These are phyloP conservation scores for Halcyon smyrnensis DNA, from an alignment of 2,797 vertebrate genomes.

Conservation along the genomic window DNA sequence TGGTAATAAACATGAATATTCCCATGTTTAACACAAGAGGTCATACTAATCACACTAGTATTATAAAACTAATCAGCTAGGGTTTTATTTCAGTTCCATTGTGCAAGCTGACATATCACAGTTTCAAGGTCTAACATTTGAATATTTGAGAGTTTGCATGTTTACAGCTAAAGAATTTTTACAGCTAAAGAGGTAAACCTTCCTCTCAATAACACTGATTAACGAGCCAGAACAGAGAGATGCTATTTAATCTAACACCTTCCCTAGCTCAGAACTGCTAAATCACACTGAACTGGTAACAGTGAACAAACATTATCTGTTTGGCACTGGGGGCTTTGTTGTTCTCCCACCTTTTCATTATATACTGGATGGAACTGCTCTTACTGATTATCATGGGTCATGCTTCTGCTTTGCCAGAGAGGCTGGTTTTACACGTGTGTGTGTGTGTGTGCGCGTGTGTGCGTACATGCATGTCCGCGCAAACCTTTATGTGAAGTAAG, in stretches of 20 bases:
- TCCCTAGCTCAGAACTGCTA: not conserved
- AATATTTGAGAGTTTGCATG: not conserved
- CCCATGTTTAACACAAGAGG: slow-evolving; percentile 76
- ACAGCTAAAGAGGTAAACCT: not conserved
- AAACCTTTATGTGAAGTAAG: not conserved
- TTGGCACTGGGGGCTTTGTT: not conserved
- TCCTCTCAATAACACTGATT: not conserved
- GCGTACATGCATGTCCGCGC: rapidly evolving
- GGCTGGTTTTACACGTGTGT: rapidly evolving
- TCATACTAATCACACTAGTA: slow-evolving; percentile 69
- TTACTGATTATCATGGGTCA: not conserved
- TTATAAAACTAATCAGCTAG: slow-evolving; percentile 2
- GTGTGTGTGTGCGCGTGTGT: no score
- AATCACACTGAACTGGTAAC: not conserved
- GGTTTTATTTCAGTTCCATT: slow-evolving; percentile 4
- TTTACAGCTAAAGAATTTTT: no score
- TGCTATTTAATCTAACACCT: not conserved
- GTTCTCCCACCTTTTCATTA: not conserved
- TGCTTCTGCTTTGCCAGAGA: not conserved
- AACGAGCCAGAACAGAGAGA: not conserved
- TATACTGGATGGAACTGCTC: not conserved
- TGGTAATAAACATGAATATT: slow-evolving; percentile 40
- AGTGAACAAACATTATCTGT: not conserved
- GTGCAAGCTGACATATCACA: not conserved
- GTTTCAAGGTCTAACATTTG: not conserved